Percentiles rank a stretch among this genome's conserved stretches.
phyloP scores from a whole-genome alignment of 2,113 vertebrate species.

The Rutilus rutilus region DNA sequence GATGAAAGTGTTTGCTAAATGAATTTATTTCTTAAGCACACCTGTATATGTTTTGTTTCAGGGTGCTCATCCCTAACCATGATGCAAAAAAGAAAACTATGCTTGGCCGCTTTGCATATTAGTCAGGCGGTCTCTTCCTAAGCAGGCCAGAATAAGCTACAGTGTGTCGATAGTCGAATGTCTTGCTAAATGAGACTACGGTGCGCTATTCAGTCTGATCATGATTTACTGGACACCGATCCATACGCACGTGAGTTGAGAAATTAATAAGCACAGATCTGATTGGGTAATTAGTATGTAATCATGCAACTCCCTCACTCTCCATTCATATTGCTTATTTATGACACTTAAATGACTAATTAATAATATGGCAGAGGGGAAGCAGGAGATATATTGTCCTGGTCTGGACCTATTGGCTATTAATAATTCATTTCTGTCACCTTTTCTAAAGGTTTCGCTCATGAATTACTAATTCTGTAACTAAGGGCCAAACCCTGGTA shows the following conservation, averaged over 20 bases:
- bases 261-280: conserved; percentile 70
- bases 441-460: conserved; percentile 64
- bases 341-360: conserved; percentile 72
- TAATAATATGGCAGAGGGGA: conserved; percentile 67
- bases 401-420: conserved; percentile 60
- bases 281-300: conserved; percentile 72
- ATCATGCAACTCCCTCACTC: conserved; percentile 62
- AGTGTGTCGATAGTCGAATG: neutral
- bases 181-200: neutral
- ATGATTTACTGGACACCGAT: conserved; percentile 1
- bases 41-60: neutral
- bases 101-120: neutral
- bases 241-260: conserved; percentile 23
- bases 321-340: conserved; percentile 77
- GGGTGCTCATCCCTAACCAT: neutral
- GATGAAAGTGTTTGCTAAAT: neutral
- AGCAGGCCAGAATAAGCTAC: neutral
- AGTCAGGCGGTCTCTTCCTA: neutral
- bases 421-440: conserved; percentile 70
- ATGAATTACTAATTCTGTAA: conserved; percentile 63
- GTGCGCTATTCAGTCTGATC: neutral
- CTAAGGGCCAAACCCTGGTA: conserved; percentile 52
- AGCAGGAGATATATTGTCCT: conserved; percentile 69
- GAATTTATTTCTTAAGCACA: neutral
- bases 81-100: neutral